These are phyloP conservation scores for Thumatha senex DNA, from an alignment of 2,888 invertebrate genomes.

Conservation along the genomic window DNA sequence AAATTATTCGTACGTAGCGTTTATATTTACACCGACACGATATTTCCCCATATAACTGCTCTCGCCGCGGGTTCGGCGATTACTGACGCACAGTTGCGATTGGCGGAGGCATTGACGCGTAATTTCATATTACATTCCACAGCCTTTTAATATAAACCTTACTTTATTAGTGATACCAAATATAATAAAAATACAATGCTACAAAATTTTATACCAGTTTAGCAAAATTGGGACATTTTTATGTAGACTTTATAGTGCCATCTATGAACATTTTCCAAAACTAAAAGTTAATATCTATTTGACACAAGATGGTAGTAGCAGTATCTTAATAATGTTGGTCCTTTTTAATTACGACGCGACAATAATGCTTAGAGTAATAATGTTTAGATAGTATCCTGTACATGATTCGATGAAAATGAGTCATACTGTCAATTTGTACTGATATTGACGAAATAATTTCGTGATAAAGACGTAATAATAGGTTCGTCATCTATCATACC, in stretches of 20 bases:
- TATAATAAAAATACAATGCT: background rate
- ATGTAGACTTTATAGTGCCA: background rate
- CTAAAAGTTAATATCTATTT: slow-evolving; percentile 23
- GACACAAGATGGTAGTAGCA: slow-evolving; percentile 25
- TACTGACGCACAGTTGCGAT: slow-evolving; percentile 54
- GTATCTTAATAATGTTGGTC: background rate
- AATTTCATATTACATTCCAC: slow-evolving; percentile 7
- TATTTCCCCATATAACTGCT: slow-evolving; percentile 35
- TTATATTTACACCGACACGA: slow-evolving; percentile 43
- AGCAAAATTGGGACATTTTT: background rate
- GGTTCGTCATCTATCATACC: no score
- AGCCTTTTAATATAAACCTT: background rate
- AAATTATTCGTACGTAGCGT: slow-evolving; percentile 38
- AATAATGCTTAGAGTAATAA: no score
- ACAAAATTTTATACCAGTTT: no score
- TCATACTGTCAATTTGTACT: no score
- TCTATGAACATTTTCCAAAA: slow-evolving; percentile 16
- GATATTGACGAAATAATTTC: no score
- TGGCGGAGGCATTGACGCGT: slow-evolving; percentile 30
- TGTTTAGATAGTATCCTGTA: no score
- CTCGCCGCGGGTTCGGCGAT: slow-evolving; percentile 61
- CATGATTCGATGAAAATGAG: no score
- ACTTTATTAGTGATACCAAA: background rate
- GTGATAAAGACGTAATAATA: no score
- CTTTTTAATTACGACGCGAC: no score